Conservation (phyloP, 2,888 invertebrate genomes). For the Folsomia manolachei region DNA sequence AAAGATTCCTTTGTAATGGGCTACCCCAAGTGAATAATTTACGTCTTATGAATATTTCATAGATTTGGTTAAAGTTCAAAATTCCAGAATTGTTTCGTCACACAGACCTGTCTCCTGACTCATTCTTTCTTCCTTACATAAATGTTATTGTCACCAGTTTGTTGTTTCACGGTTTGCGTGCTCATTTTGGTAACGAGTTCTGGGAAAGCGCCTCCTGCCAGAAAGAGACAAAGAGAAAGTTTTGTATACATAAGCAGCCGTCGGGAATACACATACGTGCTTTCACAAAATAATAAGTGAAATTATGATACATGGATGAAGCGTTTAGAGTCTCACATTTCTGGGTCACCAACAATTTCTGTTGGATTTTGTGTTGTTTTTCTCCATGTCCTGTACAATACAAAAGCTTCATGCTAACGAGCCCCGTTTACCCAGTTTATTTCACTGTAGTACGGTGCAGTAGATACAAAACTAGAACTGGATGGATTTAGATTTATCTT, state of each 20-base stretch:
- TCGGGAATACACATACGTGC: neutral
- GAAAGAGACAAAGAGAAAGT: neutral
- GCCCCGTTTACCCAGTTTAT: neutral
- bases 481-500: slow-evolving; percentile 16
- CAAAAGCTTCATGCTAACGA: slow-evolving; percentile 3
- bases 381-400: neutral
- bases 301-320: neutral
- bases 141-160: neutral
- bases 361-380: no score
- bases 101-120: neutral
- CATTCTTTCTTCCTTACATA: neutral
- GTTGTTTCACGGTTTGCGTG: neutral
- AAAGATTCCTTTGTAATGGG: slow-evolving; percentile 2
- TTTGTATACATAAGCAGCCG: neutral
- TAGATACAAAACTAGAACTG: neutral
- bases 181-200: neutral
- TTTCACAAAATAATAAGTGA: neutral
- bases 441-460: neutral
- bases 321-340: neutral
- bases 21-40: slow-evolving; percentile 16
- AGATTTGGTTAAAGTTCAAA: slow-evolving; percentile 9
- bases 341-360: neutral
- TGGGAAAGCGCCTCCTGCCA: no score
- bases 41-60: slow-evolving; percentile 17
- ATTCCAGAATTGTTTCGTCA: neutral